Evolutionary conservation across 2,888 invertebrate species (phyloP).

Genomic region (Callimorpha dominula): DNA sequence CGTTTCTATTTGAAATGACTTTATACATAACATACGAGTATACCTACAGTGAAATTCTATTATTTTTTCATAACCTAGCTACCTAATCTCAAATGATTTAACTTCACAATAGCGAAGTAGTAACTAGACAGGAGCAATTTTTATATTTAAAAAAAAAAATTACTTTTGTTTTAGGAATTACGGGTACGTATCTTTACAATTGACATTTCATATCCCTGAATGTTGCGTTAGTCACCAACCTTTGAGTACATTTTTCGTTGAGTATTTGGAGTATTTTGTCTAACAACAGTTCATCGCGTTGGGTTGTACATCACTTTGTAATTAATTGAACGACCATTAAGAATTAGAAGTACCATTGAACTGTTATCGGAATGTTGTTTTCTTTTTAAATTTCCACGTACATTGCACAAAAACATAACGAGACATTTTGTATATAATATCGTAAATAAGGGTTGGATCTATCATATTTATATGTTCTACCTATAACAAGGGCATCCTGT

Average conservation of each 20-base stretch:
- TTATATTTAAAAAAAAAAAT: neutral
- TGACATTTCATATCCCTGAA: neutral
- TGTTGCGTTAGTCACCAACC: neutral
- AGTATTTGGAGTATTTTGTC: neutral
- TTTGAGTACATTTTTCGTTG: neutral
- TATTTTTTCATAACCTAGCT: no score
- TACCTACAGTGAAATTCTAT: no score
- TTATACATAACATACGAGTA: no score
- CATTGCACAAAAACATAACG: neutral
- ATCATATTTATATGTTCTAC: neutral
- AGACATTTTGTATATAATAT: neutral
- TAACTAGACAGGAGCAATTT: neutral
- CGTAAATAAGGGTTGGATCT: neutral
- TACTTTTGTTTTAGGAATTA: constrained; percentile 15
- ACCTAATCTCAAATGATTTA: no score
- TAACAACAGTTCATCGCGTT: neutral
- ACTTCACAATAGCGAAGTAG: neutral
- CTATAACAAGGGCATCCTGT: no score
- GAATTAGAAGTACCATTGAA: neutral
- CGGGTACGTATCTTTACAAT: constrained; percentile 7
- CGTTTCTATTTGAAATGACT: no score
- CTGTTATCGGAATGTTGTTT: neutral
- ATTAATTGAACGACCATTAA: neutral
- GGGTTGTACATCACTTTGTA: neutral
- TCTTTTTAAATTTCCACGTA: neutral